These are phyloP conservation scores for Drosophila rubida DNA, from an alignment of 2,888 invertebrate species.

Conservation along the genomic window DNA sequence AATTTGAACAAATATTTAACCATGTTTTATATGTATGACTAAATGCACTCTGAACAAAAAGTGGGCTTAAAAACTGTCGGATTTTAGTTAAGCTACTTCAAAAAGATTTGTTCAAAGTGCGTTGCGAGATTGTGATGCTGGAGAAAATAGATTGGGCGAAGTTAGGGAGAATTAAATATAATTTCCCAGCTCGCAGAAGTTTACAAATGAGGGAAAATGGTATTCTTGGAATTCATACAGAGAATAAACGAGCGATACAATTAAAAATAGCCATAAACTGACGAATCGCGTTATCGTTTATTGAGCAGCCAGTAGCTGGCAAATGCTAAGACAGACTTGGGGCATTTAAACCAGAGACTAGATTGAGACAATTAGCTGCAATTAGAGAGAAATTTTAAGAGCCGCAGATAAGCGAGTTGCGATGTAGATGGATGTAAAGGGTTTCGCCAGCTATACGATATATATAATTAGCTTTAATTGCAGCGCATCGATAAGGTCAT, in stretches of 20 bases:
- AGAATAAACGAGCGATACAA: slow-evolving; percentile 8
- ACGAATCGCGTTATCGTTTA: slow-evolving; percentile 10
- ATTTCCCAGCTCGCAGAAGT: no score
- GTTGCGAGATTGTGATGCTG: no score
- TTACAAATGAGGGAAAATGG: neutral
- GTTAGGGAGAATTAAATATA: neutral
- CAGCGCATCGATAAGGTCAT: slow-evolving; percentile 24
- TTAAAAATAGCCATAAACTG: slow-evolving; percentile 23
- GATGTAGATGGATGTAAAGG: slow-evolving; percentile 17
- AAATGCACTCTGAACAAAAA: no score
- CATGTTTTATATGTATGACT: no score
- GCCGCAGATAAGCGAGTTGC: slow-evolving; percentile 9
- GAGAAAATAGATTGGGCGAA: no score
- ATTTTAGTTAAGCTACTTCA: neutral
- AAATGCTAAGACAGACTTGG: neutral
- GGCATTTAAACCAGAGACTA: slow-evolving; percentile 44
- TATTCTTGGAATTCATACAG: slow-evolving; percentile 23
- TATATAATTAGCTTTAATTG: slow-evolving; percentile 60
- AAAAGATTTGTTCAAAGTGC: no score
- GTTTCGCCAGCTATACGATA: neutral
- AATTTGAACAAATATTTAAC: no score
- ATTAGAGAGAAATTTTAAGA: slow-evolving; percentile 55
- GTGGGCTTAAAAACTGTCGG: no score
- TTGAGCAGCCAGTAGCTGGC: slow-evolving; percentile 22
- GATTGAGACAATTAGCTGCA: slow-evolving; percentile 67